Percentiles rank a stretch among this genome's conserved stretches.
Evolutionary conservation across 2,888 invertebrate genomes (phyloP).

Genomic region (Chloromyia formosa): DNA sequence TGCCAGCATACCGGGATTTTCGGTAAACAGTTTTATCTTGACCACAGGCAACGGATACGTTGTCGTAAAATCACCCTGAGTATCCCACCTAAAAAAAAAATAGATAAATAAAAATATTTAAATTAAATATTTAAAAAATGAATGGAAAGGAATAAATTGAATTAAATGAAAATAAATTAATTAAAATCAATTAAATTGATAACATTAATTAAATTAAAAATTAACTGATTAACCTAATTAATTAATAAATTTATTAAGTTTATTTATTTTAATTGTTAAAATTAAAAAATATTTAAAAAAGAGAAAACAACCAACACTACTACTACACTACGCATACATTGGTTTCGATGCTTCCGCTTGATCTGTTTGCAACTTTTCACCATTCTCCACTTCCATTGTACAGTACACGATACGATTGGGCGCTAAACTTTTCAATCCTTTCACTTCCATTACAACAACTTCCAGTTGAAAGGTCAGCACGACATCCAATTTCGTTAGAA

Average conservation of each 20-base stretch:
- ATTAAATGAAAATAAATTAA: too few species aligned
- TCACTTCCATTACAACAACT: conserved; percentile 99
- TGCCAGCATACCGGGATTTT: conserved; percentile 97
- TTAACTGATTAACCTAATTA: too few species aligned
- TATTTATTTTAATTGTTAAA: too few species aligned
- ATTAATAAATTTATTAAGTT: too few species aligned
- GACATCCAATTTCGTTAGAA: conserved; percentile 97
- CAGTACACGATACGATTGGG: conserved; percentile 99
- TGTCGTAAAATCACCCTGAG: conserved; percentile 99
- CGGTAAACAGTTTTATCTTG: conserved; percentile 97
- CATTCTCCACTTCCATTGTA: conserved; percentile 99
- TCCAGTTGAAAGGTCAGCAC: conserved; percentile 96
- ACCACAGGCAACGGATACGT: conserved; percentile 96
- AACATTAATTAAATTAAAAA: too few species aligned
- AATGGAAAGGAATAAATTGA: background rate
- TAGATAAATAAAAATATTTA: conserved; percentile 46
- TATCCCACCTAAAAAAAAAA: conserved; percentile 99
- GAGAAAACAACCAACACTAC: too few species aligned
- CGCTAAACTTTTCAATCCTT: conserved; percentile 94
- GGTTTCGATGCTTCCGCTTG: conserved; percentile 99
- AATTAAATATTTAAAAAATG: background rate
- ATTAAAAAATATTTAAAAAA: too few species aligned
- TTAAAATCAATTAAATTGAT: background rate
- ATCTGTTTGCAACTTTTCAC: conserved; percentile 98
- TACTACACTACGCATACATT: conserved; percentile 70